Evolutionary conservation across 1,140 invertebrate species (phyloP), one percentile per base, ranked within the genome.

Genomic region (Dryas iulia): DNA sequence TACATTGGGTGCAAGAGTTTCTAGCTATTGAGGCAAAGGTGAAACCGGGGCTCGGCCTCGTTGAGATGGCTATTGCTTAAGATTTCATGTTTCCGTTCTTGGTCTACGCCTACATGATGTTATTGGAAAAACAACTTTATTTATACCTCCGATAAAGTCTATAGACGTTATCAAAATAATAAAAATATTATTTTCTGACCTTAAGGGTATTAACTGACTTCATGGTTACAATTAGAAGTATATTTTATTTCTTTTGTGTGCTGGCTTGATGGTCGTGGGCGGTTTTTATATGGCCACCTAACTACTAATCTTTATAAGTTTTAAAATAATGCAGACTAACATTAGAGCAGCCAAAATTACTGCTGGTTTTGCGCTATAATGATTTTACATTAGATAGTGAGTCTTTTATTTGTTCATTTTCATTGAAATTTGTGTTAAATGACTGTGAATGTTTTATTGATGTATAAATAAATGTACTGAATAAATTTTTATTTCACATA

Each of bases 1-100:
- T 54, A 30, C 53, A 69, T 69, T 64, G 31, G 67, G 39, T 57
- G 61, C 14, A 59, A 62, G 47, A 62, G 60, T 69, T 69, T 69
- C 60, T 61, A 63, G 31, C 39, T 66, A 66, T 73, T 66, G 70
- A 72, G 69, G 69, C 69, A 77, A 74, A 77, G 69, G 74, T 76
- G 74, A 74, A 73, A 77, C 69, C 60, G 59, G 66, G 65, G 63
- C 31, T 59, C 58, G 71, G 64, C 74, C 74, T 74, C 69, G 64
- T 68, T 68, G 21, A 74, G 73, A 75, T 75, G 66, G 61, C 54
- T 63, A 54, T 73, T 74, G 69, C 69, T 52, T 69, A 77, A 77
- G 18, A 56, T 71, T 69, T 77, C 72, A 72, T 67, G 74, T 71
- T 69, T 67, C 47, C 72, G 61, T 59, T 67, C 58, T 35, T 31